phyloP scores from a whole-genome alignment of 2,113 vertebrate species.

The Vanacampus margaritifer region DNA sequence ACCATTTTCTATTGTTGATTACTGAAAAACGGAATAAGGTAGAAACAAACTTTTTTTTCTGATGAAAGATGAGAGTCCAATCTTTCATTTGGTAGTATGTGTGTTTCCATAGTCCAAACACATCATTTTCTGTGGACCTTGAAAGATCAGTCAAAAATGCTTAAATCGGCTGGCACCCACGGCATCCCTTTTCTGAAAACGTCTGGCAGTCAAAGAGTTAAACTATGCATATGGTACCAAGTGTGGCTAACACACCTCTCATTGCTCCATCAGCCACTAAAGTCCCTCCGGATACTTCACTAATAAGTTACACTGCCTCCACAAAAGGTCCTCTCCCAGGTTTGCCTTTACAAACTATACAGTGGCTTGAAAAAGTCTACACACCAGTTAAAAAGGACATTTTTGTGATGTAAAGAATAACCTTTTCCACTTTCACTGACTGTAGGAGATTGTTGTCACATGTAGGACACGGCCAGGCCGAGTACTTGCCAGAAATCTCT shows the following conservation, averaged over 20 bases:
- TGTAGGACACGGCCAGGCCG: background rate
- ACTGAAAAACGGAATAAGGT: too few species aligned
- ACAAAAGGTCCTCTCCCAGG: slow-evolving; percentile 3
- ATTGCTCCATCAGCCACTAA: slow-evolving; percentile 33
- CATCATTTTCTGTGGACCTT: too few species aligned
- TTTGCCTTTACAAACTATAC: slow-evolving; percentile 10
- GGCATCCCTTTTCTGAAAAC: too few species aligned
- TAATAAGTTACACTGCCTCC: slow-evolving; percentile 21
- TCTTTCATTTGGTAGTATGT: too few species aligned
- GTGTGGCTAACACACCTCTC: slow-evolving; percentile 32
- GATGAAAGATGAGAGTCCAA: too few species aligned
- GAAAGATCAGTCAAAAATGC: too few species aligned
- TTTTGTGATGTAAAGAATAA: background rate
- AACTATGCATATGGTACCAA: slow-evolving; percentile 36
- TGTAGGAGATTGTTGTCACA: background rate
- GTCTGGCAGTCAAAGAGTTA: too few species aligned
- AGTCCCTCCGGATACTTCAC: slow-evolving; percentile 26
- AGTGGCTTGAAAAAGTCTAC: background rate
- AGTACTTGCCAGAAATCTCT: background rate
- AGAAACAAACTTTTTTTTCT: too few species aligned
- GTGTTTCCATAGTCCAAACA: too few species aligned
- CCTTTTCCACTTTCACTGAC: background rate
- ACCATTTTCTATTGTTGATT: too few species aligned
- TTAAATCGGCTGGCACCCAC: too few species aligned
- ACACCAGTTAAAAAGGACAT: background rate